Evolutionary conservation across 2,113 vertebrate species (phyloP).

Genomic region (Miniopterus natalensis): DNA sequence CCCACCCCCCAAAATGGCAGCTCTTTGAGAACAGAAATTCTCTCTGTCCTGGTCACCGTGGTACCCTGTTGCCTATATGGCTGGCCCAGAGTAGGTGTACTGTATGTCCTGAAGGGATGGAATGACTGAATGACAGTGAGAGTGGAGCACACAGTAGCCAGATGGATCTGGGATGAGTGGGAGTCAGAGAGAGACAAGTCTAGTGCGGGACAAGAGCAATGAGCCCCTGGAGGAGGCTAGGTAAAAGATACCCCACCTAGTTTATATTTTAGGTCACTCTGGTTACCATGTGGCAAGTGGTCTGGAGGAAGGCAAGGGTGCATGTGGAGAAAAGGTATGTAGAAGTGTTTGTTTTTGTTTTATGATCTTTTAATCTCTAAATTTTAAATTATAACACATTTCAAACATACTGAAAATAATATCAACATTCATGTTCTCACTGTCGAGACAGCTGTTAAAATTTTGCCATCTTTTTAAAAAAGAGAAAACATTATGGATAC

Average conservation of each 20-base stretch:
- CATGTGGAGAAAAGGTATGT: background rate
- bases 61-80: accelerated
- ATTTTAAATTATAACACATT: background rate
- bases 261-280: background rate
- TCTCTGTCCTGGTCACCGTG: background rate
- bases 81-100: background rate
- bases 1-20: background rate
- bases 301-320: background rate
- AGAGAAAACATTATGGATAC: background rate
- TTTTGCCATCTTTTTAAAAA: background rate
- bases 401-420: constrained; percentile 9
- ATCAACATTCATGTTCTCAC: background rate
- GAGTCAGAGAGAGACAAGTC: background rate
- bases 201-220: background rate
- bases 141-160: no score
- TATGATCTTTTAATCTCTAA: background rate
- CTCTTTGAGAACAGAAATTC: background rate
- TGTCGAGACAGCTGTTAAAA: background rate
- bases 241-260: background rate
- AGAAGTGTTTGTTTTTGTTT: background rate
- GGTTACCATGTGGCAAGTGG: background rate
- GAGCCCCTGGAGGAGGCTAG: background rate
- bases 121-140: background rate
- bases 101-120: background rate
- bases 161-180: accelerated